A percentile compares a stretch with the other conserved stretches of the same genome.
Conservation (phyloP, 2,888 invertebrate genomes). For the Calephelis perditalis region DNA sequence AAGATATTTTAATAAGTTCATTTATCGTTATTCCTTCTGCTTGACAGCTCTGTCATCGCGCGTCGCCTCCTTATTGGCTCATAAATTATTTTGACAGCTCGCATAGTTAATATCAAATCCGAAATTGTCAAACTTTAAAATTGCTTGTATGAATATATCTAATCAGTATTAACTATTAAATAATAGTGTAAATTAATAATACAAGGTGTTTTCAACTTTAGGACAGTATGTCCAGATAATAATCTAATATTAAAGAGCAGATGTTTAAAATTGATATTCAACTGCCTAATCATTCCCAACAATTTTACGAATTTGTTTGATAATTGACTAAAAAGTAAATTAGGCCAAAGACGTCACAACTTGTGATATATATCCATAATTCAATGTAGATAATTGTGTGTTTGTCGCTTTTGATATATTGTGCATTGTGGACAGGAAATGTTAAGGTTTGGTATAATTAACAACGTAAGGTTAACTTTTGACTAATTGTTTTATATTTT, state of each 20-base stretch:
- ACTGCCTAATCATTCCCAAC: neutral
- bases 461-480: too few species aligned
- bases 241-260: constrained; percentile 5
- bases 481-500: too few species aligned
- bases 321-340: neutral
- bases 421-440: too few species aligned
- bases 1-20: constrained; percentile 74
- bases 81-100: constrained; percentile 70
- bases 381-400: neutral
- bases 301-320: neutral
- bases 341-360: constrained; percentile 15
- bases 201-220: constrained; percentile 1
- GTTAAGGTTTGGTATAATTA: too few species aligned
- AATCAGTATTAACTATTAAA: constrained; percentile 6
- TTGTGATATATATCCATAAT: neutral
- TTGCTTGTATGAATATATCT: neutral
- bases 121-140: constrained; percentile 27
- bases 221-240: neutral
- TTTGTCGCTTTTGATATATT: neutral
- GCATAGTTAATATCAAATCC: constrained; percentile 45
- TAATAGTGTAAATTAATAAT: constrained; percentile 3
- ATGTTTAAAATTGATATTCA: neutral
- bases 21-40: constrained; percentile 61
- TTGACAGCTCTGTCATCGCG: constrained; percentile 68
- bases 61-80: constrained; percentile 65